These are phyloP conservation scores for Drosophila kohkoa DNA, from an alignment of 1,140 invertebrate genomes.

Conservation along the genomic window DNA sequence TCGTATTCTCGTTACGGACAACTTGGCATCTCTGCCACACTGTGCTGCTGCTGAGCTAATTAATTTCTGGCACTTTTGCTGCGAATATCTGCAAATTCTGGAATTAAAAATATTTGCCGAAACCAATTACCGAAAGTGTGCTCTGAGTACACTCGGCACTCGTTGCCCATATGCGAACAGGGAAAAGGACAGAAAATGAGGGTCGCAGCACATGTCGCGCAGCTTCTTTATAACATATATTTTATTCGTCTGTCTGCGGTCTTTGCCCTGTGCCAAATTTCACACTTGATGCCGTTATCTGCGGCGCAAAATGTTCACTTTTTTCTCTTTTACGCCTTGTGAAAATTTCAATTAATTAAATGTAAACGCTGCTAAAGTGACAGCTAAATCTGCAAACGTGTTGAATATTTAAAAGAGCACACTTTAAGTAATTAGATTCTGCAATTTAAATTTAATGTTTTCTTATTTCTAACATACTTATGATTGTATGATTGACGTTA, in stretches of 20 bases:
- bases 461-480: background rate
- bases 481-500: background rate
- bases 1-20: constrained; percentile 3
- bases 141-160: constrained; percentile 17
- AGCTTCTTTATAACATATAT: background rate
- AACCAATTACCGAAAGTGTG: constrained; percentile 66
- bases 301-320: constrained; percentile 42
- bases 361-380: constrained; percentile 63
- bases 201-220: constrained; percentile 22
- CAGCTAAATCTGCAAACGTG: constrained; percentile 29
- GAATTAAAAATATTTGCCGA: constrained; percentile 64
- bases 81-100: constrained; percentile 37
- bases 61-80: constrained; percentile 61
- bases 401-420: constrained; percentile 34
- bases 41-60: constrained; percentile 48
- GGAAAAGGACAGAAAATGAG: background rate
- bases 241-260: background rate
- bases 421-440: constrained; percentile 25
- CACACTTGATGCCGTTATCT: background rate
- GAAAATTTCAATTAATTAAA: constrained; percentile 72
- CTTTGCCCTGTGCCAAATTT: too few species aligned
- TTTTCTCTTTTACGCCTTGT: constrained; percentile 33
- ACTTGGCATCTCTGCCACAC: constrained; percentile 9
- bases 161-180: background rate
- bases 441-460: background rate